These are phyloP conservation scores for Psephotus haematonotus DNA, from an alignment of 2,113 vertebrate genomes.

Conservation along the genomic window DNA sequence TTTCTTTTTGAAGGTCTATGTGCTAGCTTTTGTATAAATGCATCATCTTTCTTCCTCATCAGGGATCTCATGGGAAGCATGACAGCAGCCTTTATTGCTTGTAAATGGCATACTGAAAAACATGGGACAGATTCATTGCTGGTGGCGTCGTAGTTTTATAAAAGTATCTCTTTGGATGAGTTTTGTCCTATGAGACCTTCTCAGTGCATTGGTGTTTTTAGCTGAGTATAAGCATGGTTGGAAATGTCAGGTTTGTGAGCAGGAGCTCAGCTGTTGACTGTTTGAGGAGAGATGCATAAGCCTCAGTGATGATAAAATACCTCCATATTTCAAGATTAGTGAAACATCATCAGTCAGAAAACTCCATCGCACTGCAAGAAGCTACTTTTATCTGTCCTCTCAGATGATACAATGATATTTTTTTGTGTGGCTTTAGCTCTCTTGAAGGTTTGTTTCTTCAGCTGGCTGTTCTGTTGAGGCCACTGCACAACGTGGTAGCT, in stretches of 20 bases:
- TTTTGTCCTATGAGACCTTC: background rate
- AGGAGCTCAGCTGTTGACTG: background rate
- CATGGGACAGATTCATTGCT: background rate
- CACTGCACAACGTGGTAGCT: background rate
- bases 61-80: constrained; percentile 51
- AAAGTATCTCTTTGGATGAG: background rate
- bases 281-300: background rate
- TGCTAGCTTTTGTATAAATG: background rate
- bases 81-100: constrained; percentile 60
- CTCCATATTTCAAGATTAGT: background rate
- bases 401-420: background rate
- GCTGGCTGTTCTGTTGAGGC: background rate
- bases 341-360: background rate
- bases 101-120: constrained; percentile 6
- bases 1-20: background rate
- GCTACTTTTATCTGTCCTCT: background rate
- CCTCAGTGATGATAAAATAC: background rate
- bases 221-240: background rate
- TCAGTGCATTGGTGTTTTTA: background rate
- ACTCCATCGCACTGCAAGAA: background rate
- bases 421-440: background rate
- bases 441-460: background rate
- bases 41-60: constrained; percentile 8
- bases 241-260: background rate
- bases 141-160: background rate